Evolutionary conservation across 2,113 vertebrate genomes (phyloP), one percentile per base, ranked within the genome.

Genomic region (Ptilonorhynchus violaceus): DNA sequence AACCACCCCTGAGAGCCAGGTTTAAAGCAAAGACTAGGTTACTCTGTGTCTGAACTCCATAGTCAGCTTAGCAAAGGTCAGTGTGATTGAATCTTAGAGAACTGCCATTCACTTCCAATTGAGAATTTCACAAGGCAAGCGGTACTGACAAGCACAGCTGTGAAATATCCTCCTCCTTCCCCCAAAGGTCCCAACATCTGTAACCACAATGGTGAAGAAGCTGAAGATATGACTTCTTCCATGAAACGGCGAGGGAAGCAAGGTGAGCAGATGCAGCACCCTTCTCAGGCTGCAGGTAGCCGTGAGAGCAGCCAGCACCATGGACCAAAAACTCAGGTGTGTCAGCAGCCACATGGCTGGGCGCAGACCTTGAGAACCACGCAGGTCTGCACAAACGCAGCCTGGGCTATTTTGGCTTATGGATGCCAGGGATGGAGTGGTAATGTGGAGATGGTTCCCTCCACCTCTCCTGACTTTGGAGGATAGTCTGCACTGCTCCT

Each of bases 21-120:
- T 31, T 92, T 74, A 79, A 85, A 79, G 49, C n/a, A 73, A 88
- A 60, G 64, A 52, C 19, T 28, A 44, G 0, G 0, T 52, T 56
- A 69, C 31, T 50, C n/a, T 70, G 58, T 2, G 2, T 25, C 19
- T 74, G 37, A 84, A 87, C 15, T 42, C 6, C 2, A 1, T 0
- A 80, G 41, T 33, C 55, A 90, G 35, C 19, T 91, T 46, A 84
- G 27, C 60, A 87, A 78, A 96, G 42, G 23, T 69, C 46, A 91
- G 0, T 15, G 18, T 63, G 49, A 33, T 19, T 46, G 24, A 85
- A 70, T 15, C 25, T 67, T 3, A 41, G 31, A 68, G 41, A 91
- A 41, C 4, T 50, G 31, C 9, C 33, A 62, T 31, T 69, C 31
- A 46, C 39, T 42, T 31, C 66, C 1, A 81, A 53, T 1, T 42